Evolutionary conservation across 1,140 invertebrate genomes (phyloP).

Genomic region (Bombus breviceps): DNA sequence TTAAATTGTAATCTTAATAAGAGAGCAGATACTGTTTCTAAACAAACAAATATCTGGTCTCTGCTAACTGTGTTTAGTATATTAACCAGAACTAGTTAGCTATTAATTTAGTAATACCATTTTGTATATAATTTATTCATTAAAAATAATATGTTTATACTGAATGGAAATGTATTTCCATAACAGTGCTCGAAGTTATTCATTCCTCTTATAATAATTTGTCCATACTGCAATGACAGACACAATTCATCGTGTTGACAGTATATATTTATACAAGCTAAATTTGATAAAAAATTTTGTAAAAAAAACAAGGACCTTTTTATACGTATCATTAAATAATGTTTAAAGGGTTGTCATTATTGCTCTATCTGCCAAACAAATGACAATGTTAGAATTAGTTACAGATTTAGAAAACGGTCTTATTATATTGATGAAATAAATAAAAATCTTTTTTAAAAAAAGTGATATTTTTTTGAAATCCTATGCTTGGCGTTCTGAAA

Average conservation of each 20-base stretch:
- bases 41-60: conserved; percentile 44
- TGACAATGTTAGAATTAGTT: conserved; percentile 53
- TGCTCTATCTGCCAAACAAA: conserved; percentile 49
- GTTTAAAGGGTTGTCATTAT: conserved; percentile 34
- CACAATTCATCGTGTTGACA: conserved; percentile 45
- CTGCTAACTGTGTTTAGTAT: conserved; percentile 63
- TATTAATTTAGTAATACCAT: conserved; percentile 65
- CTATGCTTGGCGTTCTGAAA: conserved; percentile 19
- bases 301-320: conserved; percentile 17
- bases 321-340: conserved; percentile 51
- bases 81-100: conserved; percentile 60
- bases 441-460: conserved; percentile 55
- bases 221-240: conserved; percentile 35
- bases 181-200: conserved; percentile 46
- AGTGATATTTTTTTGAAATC: conserved; percentile 30
- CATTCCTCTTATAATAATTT: conserved; percentile 34
- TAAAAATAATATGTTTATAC: conserved; percentile 51
- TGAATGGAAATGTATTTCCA: conserved; percentile 44
- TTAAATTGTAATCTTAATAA: neutral
- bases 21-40: conserved; percentile 26
- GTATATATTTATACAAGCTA: conserved; percentile 48
- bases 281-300: conserved; percentile 53
- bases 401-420: conserved; percentile 48
- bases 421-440: conserved; percentile 58
- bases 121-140: conserved; percentile 70